Evolutionary conservation across 2,113 vertebrate species (phyloP), one percentile per base, ranked within the genome.

Genomic region (Hemichromis elongatus): DNA sequence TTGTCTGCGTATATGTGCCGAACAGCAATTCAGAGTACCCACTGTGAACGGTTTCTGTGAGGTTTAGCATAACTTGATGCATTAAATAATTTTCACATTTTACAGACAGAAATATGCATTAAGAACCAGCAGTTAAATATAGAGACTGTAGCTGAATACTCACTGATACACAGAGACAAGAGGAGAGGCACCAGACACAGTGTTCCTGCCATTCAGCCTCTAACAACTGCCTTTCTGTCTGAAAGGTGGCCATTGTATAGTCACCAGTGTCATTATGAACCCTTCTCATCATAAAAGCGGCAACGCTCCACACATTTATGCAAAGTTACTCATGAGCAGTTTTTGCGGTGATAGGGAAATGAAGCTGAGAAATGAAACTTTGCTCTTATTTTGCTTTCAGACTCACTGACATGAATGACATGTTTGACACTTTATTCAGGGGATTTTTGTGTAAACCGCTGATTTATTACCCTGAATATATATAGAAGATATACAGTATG

Each of bases 261-360:
- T 57, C 57, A 61, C 57, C 57, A 61, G 57, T 61, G 16, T 11
- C 57, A 61, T 35, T 35, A 61, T 61, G 30, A 35, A 61, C 30
- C 57, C 57, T 61, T 35, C 35, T 35, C 30, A 61, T 19, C 18
- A 35, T 9, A 10, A 61, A 35, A 61, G 10, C 30, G 35, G 0
- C 30, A 61, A n/a, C 18, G 19, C 56, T 59, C 28, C 28, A 33
- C 56, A 59, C 0, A 59, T 35, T 61, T 35, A 61, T 61, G 57
- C 57, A 61, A 61, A 33, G 16, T 1, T 61, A 0, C 30, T 0
- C 33, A 35, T 63, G 18, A 37, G 30, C 30, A 63, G 18, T 11
- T 61, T 18, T 35, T 33, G 5, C 28, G 52, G 9, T n/a, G 2
- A 9, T 19, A 53, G 53, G 30, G 53, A 21, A 54, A 56, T 0